phyloP scores from a whole-genome alignment of 2,888 invertebrate species.

The Ommatoiulus sabulosus region DNA sequence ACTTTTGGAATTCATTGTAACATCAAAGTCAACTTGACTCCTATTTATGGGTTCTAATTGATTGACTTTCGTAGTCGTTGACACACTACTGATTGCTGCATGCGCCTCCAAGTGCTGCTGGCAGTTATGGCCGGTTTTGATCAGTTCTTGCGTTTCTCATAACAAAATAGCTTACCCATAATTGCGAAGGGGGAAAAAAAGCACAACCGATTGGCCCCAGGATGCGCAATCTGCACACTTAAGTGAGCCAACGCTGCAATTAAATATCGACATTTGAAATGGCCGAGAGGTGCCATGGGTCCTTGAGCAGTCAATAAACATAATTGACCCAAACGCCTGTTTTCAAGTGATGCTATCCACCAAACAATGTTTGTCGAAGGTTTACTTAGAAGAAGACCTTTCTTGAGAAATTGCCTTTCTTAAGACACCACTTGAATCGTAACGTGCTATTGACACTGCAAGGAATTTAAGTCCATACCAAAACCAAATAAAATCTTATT shows the following conservation, averaged over 20 bases:
- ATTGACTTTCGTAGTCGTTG: not conserved
- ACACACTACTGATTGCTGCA: not conserved
- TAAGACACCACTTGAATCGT: not conserved
- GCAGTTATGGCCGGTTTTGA: not conserved
- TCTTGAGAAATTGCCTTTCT: not conserved
- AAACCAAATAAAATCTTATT: too few species aligned
- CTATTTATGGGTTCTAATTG: not conserved
- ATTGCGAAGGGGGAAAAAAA: not conserved
- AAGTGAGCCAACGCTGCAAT: constrained; percentile 10
- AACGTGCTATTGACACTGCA: not conserved
- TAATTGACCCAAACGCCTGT: not conserved
- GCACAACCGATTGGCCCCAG: not conserved
- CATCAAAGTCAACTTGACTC: too few species aligned
- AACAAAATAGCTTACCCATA: not conserved
- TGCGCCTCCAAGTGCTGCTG: not conserved
- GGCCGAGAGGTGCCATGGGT: not conserved
- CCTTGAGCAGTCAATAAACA: constrained; percentile 32
- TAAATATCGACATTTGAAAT: not conserved
- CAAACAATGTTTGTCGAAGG: not conserved
- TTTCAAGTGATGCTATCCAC: not conserved
- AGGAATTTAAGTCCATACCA: too few species aligned
- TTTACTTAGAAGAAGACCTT: not conserved
- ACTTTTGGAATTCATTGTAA: too few species aligned
- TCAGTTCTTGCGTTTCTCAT: not conserved
- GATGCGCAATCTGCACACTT: not conserved